Evolutionary conservation across 1,140 invertebrate species (phyloP).

Genomic region (Aphelenchoides fujianensis): DNA sequence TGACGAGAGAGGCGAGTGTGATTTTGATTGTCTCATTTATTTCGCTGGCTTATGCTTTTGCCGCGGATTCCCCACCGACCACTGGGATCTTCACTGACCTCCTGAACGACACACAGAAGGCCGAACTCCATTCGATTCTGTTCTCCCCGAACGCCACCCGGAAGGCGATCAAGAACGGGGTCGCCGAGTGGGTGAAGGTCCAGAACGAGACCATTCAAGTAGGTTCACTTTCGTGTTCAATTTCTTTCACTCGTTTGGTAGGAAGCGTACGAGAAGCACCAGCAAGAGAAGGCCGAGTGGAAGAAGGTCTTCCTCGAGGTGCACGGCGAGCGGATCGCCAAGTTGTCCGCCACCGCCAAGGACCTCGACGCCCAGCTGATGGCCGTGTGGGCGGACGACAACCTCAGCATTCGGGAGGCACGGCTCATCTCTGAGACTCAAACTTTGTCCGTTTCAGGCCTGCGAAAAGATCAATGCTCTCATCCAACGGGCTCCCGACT

Average conservation of each 20-base stretch:
- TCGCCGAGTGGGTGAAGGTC: not conserved
- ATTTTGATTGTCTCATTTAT: too few species aligned
- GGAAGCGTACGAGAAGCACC: conserved; percentile 6
- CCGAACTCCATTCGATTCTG: not conserved
- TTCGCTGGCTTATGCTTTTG: too few species aligned
- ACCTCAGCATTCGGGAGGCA: not conserved
- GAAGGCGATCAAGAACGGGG: not conserved
- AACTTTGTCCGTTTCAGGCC: too few species aligned
- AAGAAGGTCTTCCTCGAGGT: conserved; percentile 12
- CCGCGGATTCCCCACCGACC: too few species aligned
- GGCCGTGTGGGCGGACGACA: conserved; percentile 1
- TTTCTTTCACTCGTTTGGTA: not conserved
- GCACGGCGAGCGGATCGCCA: not conserved
- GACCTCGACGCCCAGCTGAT: not conserved
- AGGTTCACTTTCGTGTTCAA: too few species aligned
- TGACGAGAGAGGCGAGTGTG: too few species aligned
- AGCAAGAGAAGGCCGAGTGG: not conserved
- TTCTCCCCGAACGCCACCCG: not conserved
- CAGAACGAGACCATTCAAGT: not conserved
- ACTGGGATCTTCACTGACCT: too few species aligned
- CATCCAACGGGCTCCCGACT: not conserved
- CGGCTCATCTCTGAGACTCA: too few species aligned
- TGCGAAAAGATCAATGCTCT: not conserved
- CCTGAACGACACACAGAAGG: not conserved
- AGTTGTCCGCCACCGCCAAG: not conserved